These are phyloP conservation scores for Calephelis perditalis DNA, from an alignment of 2,888 invertebrate species.

Conservation along the genomic window DNA sequence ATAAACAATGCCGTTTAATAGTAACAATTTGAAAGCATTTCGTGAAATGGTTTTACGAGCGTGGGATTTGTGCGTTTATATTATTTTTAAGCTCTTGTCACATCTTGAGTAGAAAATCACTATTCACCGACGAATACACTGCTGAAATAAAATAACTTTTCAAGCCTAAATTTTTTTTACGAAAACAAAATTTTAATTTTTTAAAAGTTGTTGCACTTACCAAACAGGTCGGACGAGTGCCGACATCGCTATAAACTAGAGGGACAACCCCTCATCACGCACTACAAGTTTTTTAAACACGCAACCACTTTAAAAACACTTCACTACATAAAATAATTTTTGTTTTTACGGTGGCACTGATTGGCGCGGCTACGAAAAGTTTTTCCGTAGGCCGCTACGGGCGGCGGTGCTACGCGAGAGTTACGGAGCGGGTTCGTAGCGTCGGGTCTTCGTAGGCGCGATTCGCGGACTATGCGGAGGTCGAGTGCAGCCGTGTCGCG, in stretches of 20 bases:
- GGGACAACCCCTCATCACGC: conserved; percentile 64
- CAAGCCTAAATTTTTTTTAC: conserved; percentile 10
- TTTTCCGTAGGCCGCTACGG: conserved; percentile 53
- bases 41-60: conserved; percentile 78
- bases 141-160: conserved; percentile 54
- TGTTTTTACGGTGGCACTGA: conserved; percentile 37
- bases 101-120: conserved; percentile 44
- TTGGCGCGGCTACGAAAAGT: conserved; percentile 43
- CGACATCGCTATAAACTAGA: conserved; percentile 76
- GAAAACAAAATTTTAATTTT: conserved; percentile 22
- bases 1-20: conserved; percentile 17
- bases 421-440: conserved; percentile 45
- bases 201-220: conserved; percentile 53
- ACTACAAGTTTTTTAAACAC: conserved; percentile 55
- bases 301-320: conserved; percentile 43
- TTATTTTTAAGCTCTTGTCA: conserved; percentile 47
- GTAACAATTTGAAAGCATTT: conserved; percentile 66
- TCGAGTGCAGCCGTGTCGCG: conserved; percentile 39
- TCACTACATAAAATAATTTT: conserved; percentile 57
- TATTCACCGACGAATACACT: conserved; percentile 53
- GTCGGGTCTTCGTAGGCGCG: conserved; percentile 70
- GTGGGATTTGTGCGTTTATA: conserved; percentile 75
- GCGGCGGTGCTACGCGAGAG: conserved; percentile 38
- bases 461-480: conserved; percentile 64
- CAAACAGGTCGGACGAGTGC: conserved; percentile 75